Conservation (phyloP, 1,140 invertebrate genomes). For the Hormaphis cornu region DNA sequence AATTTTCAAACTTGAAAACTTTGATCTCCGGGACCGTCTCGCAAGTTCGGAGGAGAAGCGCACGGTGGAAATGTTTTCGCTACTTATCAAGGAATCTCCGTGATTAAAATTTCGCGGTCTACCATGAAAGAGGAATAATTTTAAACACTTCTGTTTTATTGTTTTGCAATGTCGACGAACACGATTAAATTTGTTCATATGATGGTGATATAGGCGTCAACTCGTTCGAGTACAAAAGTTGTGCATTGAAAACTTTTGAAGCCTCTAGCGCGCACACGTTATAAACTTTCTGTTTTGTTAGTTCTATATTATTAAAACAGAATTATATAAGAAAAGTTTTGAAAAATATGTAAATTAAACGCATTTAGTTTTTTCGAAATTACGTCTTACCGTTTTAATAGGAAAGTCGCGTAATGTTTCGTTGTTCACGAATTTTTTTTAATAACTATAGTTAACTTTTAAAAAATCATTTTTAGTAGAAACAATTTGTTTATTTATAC, state of each 20-base stretch:
- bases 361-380: not conserved
- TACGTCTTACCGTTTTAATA: too few species aligned
- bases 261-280: not conserved
- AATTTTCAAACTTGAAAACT: not conserved
- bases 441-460: too few species aligned
- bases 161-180: constrained; percentile 8
- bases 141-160: constrained; percentile 16
- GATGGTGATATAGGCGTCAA: constrained; percentile 8
- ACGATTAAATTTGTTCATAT: constrained; percentile 18
- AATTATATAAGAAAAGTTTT: not conserved
- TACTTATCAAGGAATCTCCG: constrained; percentile 14
- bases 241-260: not conserved
- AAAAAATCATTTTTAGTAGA: too few species aligned
- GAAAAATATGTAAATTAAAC: not conserved
- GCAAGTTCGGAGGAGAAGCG: not conserved
- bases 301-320: constrained; percentile 7
- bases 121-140: not conserved
- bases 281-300: not conserved
- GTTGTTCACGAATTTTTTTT: too few species aligned
- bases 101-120: not conserved
- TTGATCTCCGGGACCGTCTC: not conserved
- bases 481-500: too few species aligned
- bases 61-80: not conserved
- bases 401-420: too few species aligned
- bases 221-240: not conserved